Conservation (phyloP, 35 echinoderm and acorn worm genomes). For the Anneissia japonica region DNA sequence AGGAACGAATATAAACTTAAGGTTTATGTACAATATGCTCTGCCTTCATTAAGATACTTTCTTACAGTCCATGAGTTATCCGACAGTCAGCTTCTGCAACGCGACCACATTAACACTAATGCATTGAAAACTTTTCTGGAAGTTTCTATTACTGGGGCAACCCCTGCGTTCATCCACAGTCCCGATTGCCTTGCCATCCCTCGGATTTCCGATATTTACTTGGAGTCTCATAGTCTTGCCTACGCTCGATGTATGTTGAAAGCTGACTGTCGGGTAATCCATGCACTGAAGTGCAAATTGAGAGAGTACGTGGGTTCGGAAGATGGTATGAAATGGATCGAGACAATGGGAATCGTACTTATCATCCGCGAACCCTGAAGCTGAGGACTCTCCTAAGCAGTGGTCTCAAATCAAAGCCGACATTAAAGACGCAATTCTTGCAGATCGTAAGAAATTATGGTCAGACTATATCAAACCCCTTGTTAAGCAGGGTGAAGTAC, state of each 20-base stretch:
- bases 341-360: no score
- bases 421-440: no score
- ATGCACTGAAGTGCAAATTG: no score
- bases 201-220: slow-evolving; percentile 2
- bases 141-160: neutral
- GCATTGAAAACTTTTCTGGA: neutral
- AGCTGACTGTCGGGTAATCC: no score
- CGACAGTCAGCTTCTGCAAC: neutral
- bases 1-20: neutral
- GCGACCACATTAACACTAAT: neutral
- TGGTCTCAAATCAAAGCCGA: no score
- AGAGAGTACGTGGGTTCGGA: no score
- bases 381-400: no score
- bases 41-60: neutral
- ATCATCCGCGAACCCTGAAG: no score
- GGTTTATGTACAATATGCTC: neutral
- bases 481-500: no score
- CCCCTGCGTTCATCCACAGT: neutral
- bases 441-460: no score
- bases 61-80: slow-evolving; percentile 8
- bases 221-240: neutral
- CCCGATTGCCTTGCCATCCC: neutral
- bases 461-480: no score
- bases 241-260: neutral
- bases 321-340: no score